phyloP scores from a whole-genome alignment of 2,113 vertebrate genomes.

The Toxotes chatareus region DNA sequence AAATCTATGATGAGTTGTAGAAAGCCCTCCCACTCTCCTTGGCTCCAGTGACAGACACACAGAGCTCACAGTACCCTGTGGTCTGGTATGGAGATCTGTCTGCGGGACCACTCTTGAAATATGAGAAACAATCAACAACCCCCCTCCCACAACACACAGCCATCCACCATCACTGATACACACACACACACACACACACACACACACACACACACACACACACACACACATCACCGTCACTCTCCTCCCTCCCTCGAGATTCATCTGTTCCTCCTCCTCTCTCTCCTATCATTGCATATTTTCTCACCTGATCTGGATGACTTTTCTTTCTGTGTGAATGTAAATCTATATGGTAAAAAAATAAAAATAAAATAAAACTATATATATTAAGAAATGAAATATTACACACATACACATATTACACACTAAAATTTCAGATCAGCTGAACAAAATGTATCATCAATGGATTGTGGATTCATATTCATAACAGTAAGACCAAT shows the following conservation, averaged over 20 bases:
- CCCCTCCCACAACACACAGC: slow-evolving; percentile 7
- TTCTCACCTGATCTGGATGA: slow-evolving; percentile 31
- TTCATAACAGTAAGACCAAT: neutral
- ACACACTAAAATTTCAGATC: too few species aligned
- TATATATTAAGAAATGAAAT: neutral
- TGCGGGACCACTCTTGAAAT: slow-evolving; percentile 81
- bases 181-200: too few species aligned
- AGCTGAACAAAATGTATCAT: too few species aligned
- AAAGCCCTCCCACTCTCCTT: slow-evolving; percentile 59
- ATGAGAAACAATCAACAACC: slow-evolving; percentile 76
- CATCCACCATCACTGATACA: too few species aligned
- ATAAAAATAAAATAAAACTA: neutral
- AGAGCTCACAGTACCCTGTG: slow-evolving; percentile 68
- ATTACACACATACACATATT: neutral
- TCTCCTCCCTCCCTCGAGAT: slow-evolving; percentile 50
- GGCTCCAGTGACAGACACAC: slow-evolving; percentile 58
- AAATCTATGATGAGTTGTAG: slow-evolving; percentile 54
- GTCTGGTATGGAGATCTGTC: slow-evolving; percentile 72
- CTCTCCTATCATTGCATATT: slow-evolving; percentile 31
- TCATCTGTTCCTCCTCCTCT: slow-evolving; percentile 44
- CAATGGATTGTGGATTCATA: too few species aligned
- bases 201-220: too few species aligned
- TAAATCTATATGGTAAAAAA: neutral
- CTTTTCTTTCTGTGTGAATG: neutral
- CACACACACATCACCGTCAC: slow-evolving; percentile 30